These are phyloP conservation scores for Caerostris extrusa DNA, from an alignment of 1,140 invertebrate genomes.

Conservation along the genomic window DNA sequence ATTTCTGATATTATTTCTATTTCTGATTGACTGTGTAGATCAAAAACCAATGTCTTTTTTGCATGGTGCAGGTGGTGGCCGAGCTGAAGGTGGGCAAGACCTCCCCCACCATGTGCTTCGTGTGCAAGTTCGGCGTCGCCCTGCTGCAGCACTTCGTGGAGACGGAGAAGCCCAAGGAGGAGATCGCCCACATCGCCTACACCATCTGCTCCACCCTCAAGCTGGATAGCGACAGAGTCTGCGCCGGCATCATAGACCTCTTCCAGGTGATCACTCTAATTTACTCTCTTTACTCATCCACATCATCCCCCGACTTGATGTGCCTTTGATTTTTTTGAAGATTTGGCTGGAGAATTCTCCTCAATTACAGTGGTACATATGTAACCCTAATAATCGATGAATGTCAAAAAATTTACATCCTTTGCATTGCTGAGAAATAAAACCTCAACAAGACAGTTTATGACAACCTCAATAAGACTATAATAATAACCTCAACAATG, in stretches of 20 bases:
- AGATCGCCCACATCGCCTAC: constrained; percentile 77
- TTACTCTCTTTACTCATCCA: no score
- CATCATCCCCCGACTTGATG: no score
- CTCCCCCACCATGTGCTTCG: constrained; percentile 74
- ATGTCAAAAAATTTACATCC: no score
- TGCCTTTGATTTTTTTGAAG: no score
- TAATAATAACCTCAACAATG: no score
- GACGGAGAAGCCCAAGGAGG: constrained; percentile 76
- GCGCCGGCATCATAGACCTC: constrained; percentile 76
- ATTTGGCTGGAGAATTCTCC: no score
- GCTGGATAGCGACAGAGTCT: constrained; percentile 75
- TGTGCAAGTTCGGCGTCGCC: constrained; percentile 78
- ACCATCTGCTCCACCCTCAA: constrained; percentile 77
- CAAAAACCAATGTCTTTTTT: neutral
- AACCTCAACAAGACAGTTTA: no score
- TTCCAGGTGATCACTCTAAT: constrained; percentile 71
- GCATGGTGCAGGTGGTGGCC: constrained; percentile 53
- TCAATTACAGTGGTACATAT: no score
- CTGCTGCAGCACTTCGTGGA: constrained; percentile 78
- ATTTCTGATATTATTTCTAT: no score
- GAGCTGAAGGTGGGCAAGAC: constrained; percentile 77
- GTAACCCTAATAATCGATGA: no score
- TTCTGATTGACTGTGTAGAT: neutral
- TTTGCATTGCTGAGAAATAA: no score
- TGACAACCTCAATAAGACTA: no score